Evolutionary conservation across 1,140 invertebrate species (phyloP), one percentile per base, ranked within the genome.

Genomic region (Bursaphelenchus mucronatus): DNA sequence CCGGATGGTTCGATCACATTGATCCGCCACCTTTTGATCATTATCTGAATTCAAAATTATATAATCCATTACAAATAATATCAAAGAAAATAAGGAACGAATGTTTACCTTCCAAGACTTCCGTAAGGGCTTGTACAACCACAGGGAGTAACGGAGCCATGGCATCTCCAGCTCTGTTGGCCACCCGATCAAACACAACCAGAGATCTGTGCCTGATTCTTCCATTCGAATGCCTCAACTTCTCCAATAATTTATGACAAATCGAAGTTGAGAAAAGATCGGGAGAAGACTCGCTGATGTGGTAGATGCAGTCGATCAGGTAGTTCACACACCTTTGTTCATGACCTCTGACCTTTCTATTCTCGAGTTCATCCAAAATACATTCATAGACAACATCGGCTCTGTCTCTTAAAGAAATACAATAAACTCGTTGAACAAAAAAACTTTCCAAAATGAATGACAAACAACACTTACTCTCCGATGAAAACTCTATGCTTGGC

Each of bases 1-100:
- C n/a, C 64, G 64, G 39, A 66, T 66, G n/a, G 64, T 66, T 50
- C 19, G 17, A 13, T 66, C 64, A 11, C 67, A 70, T 67, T 66
- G 64, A n/a, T 68, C 40, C 11, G 64, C 21, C 19, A 66, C 64
- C 47, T 66, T 66, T 13, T 30, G n/a, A 39, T 66, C 49, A 11
- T 44, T n/a, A 63, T 63, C 61, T 46, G 5, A 50, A 50, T 17
- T 5, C 15, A 15, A 30, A 50, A 30, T 30, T 30, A 30, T 30
- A 30, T 5, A 3, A 30, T 30, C 30, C 2, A 30, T 30, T 30
- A 5, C 1, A 30, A 50, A 1, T 5, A 50, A 50, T 30, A 54
- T n/a, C 13, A 54, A 15, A 55, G 13, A 44, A 55, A 21, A 55
- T 44, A 55, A 21, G 53, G 53, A 19, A n/a, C 47, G 13, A 49